Evolutionary conservation across 2,888 invertebrate species (phyloP).

Genomic region (Eurytoma adleriae): DNA sequence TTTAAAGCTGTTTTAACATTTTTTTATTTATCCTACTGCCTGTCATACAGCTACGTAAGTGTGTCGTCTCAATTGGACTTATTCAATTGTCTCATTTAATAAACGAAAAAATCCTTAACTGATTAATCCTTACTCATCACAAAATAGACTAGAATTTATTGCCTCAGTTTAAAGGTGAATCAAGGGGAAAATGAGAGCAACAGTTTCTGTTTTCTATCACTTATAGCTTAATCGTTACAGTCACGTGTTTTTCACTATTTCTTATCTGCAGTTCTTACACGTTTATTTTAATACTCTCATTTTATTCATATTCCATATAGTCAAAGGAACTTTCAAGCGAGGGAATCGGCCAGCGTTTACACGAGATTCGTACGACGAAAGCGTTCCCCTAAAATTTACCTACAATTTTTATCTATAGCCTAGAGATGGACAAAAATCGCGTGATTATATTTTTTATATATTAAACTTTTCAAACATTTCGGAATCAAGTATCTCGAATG

Average conservation of each 20-base stretch:
- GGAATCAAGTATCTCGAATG: slow-evolving; percentile 37
- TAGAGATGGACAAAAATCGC: slow-evolving; percentile 39
- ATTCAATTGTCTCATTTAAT: neutral
- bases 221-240: neutral
- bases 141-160: slow-evolving; percentile 33
- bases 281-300: slow-evolving; percentile 26
- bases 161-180: neutral
- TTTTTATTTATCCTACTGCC: neutral
- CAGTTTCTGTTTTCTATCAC: neutral
- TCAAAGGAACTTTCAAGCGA: slow-evolving; percentile 53
- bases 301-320: slow-evolving; percentile 28
- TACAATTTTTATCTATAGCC: neutral
- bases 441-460: slow-evolving; percentile 14
- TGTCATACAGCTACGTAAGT: neutral
- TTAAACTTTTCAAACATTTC: neutral
- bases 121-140: slow-evolving; percentile 36
- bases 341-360: slow-evolving; percentile 49
- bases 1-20: neutral
- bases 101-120: neutral
- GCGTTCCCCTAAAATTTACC: slow-evolving; percentile 32
- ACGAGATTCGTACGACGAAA: slow-evolving; percentile 38
- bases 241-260: slow-evolving; percentile 43
- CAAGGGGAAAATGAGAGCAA: neutral
- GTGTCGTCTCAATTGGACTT: neutral
- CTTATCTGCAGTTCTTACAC: slow-evolving; percentile 14